phyloP scores from a whole-genome alignment of 2,797 vertebrate species.

The Ceryle rudis region DNA sequence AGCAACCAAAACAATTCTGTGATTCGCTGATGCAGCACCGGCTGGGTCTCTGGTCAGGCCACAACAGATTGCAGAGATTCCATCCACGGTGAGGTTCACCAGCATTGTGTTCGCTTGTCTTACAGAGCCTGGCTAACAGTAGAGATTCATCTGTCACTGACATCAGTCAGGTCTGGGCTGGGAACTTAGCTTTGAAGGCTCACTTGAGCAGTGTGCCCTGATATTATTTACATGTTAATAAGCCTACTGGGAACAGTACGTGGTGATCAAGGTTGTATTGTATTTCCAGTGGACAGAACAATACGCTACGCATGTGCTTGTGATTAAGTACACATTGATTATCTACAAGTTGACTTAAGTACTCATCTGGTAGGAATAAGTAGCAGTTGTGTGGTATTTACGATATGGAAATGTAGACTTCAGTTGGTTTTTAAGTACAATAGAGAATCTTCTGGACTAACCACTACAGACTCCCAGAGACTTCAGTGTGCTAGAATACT shows the following conservation, averaged over 20 bases:
- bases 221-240: neutral
- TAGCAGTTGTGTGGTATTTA: neutral
- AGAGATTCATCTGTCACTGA: neutral
- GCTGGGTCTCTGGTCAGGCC: neutral
- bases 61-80: rapidly evolving
- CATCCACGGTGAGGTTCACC: neutral
- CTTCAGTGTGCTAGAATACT: neutral
- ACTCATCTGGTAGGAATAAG: neutral
- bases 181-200: neutral
- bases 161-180: neutral
- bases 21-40: neutral
- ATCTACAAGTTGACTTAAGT: neutral
- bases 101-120: neutral
- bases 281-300: neutral
- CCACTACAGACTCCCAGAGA: neutral
- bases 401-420: neutral
- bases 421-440: neutral
- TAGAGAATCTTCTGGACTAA: neutral
- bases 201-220: neutral
- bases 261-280: neutral
- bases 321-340: neutral
- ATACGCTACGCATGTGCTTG: neutral
- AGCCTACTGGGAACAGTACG: neutral
- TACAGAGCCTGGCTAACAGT: neutral
- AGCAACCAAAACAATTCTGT: neutral